Percentiles rank a stretch among this genome's conserved stretches.
Evolutionary conservation across 35 echinoderm and acorn worm species (phyloP).

Genomic region (Heliocidaris tuberculata): DNA sequence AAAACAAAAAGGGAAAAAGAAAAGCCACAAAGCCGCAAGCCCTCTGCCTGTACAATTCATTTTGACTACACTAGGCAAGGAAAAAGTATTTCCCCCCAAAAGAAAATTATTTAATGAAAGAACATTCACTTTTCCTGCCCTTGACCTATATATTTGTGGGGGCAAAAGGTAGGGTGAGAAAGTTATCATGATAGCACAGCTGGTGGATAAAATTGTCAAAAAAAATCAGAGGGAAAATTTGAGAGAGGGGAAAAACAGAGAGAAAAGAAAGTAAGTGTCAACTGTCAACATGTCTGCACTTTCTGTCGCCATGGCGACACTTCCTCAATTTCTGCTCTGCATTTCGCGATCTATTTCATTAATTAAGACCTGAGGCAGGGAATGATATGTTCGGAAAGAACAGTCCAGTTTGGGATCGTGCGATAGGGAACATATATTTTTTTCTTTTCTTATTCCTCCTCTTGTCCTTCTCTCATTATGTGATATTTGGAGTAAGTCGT

Average conservation of each 20-base stretch:
- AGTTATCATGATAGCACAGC: background rate
- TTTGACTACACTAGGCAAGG: background rate
- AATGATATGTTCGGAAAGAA: conserved; percentile 16
- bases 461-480: background rate
- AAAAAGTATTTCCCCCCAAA: background rate
- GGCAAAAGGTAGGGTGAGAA: conserved; percentile 7
- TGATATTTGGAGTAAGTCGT: too few relatives aligned
- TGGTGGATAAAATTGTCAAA: background rate
- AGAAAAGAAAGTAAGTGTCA: conserved; percentile 29
- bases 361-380: conserved; percentile 15
- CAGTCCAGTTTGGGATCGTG: background rate
- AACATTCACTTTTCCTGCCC: background rate
- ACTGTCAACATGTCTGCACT: conserved; percentile 26
- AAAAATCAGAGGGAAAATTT: background rate
- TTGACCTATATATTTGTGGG: conserved; percentile 2
- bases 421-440: background rate
- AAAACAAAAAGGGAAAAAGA: background rate
- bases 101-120: background rate
- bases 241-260: background rate
- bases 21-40: background rate
- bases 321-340: conserved; percentile 10
- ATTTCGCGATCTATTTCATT: conserved; percentile 38
- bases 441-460: background rate
- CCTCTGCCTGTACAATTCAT: background rate
- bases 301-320: background rate